Percentiles rank a stretch among this genome's conserved stretches.
Conservation (phyloP, 2,797 vertebrate species). For the Onychomys leucogaster region DNA sequence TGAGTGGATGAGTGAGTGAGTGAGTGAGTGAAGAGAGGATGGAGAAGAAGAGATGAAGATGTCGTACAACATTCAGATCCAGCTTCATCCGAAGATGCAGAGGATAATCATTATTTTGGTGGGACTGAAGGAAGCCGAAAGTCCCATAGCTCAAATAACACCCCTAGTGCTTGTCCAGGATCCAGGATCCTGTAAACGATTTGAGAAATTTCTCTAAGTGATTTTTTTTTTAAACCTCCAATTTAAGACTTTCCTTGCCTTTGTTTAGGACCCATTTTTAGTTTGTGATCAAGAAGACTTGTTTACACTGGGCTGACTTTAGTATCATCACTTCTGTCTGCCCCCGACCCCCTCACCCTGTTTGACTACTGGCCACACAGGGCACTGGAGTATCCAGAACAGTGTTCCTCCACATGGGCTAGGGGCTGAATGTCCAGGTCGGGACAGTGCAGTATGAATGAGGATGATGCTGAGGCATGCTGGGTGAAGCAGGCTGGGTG, state of each 20-base stretch:
- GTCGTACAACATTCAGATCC: neutral
- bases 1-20: no score
- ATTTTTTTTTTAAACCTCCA: neutral
- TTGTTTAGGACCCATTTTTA: conserved; percentile 8
- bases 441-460: fast-evolving
- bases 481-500: neutral
- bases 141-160: neutral
- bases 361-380: neutral
- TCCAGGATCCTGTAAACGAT: neutral
- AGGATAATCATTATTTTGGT: conserved; percentile 11
- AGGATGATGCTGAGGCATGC: neutral
- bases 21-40: neutral
- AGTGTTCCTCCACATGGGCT: neutral
- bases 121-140: conserved; percentile 37
- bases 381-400: neutral
- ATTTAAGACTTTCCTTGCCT: conserved; percentile 14
- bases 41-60: neutral
- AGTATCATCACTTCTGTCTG: neutral
- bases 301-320: neutral
- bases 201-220: conserved; percentile 54
- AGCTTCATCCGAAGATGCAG: neutral
- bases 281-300: neutral
- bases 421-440: neutral
- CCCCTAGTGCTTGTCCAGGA: neutral
- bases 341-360: fast-evolving